phyloP scores from a whole-genome alignment of 2,113 vertebrate genomes.

The Gobio gobio region DNA sequence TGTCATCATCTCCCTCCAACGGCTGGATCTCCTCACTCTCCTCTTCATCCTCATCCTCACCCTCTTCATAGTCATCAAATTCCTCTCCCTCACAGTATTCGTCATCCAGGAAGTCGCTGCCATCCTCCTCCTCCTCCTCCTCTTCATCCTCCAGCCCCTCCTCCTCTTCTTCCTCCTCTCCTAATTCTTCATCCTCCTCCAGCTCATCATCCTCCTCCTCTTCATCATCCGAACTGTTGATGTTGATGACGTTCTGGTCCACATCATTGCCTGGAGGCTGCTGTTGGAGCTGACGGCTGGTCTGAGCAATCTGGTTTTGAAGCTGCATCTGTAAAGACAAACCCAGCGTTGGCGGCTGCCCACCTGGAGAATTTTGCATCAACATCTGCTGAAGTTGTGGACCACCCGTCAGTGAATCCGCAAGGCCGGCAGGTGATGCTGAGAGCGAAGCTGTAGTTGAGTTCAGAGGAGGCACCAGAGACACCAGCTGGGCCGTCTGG shows the following conservation, averaged over 20 bases:
- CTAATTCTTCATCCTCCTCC: slow-evolving; percentile 80
- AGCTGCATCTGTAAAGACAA: slow-evolving; percentile 73
- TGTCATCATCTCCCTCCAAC: slow-evolving; percentile 70
- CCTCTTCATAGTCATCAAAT: slow-evolving; percentile 67
- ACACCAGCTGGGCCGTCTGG: slow-evolving; percentile 67
- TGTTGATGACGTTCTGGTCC: slow-evolving; percentile 85
- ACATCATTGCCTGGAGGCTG: slow-evolving; percentile 69
- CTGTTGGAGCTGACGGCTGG: slow-evolving; percentile 59
- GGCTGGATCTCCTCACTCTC: slow-evolving; percentile 70
- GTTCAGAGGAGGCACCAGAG: slow-evolving; percentile 70
- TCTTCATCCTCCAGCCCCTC: slow-evolving; percentile 78
- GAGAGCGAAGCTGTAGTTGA: slow-evolving; percentile 59
- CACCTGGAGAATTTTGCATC: slow-evolving; percentile 66
- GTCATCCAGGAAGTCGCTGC: slow-evolving; percentile 74
- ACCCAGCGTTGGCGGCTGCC: slow-evolving; percentile 59
- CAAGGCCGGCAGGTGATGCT: slow-evolving; percentile 59
- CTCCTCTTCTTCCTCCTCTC: slow-evolving; percentile 77
- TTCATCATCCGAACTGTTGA: slow-evolving; percentile 88
- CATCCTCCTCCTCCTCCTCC: slow-evolving; percentile 83
- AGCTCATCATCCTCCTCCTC: slow-evolving; percentile 82
- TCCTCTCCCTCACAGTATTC: slow-evolving; percentile 69
- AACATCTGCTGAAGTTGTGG: slow-evolving; percentile 81
- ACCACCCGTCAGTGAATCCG: slow-evolving; percentile 64
- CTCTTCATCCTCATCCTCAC: slow-evolving; percentile 66
- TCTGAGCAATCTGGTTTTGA: slow-evolving; percentile 72